phyloP scores from a whole-genome alignment of 2,113 vertebrate species.

The Genyomyrus donnyi region DNA sequence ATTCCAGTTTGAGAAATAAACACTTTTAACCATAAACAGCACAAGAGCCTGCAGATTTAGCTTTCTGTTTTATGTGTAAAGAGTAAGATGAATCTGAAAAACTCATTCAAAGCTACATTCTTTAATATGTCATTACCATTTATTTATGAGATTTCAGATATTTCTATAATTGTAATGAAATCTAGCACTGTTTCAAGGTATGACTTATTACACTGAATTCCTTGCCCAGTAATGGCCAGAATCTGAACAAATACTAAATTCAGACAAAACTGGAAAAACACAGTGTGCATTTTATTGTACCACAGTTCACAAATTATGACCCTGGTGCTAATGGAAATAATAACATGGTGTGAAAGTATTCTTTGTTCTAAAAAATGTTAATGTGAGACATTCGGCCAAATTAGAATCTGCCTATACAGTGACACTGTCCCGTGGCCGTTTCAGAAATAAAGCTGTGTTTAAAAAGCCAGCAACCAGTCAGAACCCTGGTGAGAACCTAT shows the following conservation, averaged over 20 bases:
- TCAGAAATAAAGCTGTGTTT: neutral
- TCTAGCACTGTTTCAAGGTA: neutral
- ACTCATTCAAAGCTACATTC: neutral
- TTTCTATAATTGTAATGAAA: neutral
- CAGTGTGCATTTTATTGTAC: neutral
- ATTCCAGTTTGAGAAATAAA: neutral
- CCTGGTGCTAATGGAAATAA: neutral
- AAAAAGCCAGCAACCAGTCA: neutral
- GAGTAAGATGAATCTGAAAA: neutral
- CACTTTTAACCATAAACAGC: neutral
- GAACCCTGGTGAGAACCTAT: neutral
- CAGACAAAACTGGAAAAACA: neutral
- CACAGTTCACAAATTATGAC: neutral
- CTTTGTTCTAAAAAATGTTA: neutral
- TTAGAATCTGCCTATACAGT: neutral
- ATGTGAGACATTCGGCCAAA: neutral
- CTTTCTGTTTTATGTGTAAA: neutral
- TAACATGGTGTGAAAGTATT: neutral
- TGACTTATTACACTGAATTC: neutral
- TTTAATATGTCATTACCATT: neutral
- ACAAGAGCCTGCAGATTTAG: neutral
- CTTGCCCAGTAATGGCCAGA: neutral
- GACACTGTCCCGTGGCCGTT: neutral
- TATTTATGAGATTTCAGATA: neutral
- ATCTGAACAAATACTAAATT: neutral